Base-by-base conservation (phyloP, 2,113 vertebrate genomes). In the Prinia subflava region DNA sequence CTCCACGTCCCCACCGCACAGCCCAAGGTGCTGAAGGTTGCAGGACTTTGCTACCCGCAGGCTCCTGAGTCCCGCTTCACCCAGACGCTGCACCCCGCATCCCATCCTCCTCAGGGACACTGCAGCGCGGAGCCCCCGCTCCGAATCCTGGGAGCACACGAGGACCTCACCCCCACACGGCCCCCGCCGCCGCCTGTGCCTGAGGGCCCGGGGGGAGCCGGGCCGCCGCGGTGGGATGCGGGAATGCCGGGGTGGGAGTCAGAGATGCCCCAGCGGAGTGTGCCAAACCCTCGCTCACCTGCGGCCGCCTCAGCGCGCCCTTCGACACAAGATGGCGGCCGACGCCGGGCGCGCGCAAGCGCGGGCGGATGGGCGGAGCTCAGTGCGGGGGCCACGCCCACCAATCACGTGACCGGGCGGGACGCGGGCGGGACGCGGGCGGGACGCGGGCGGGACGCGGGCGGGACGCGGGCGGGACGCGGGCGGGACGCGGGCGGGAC, bases 391-490 rank as follows among this genome's bases (percentile, higher is more conserved):
- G 2, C 18, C 59, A 4, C 59, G 28, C 69, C 81, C 56, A 10
- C 0, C 14, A 3, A 23, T 5, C 46, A 3, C 55, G 0, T 0
- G 35, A 2, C 0, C 0, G n/a, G 2, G 10, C 1, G n/a, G n/a
- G n/a, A n/a, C n/a, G n/a, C n/a, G 31, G 1, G 10, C 4, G 19
- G 25, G 22, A 2, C 4, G 2, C 0, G 5, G 55, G 55, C 39
- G 39, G n/a, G n/a, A n/a, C n/a, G n/a, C n/a, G 31, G 1, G 10
- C 4, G 19, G 25, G 22, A 2, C 4, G 2, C 0, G n/a, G 2
- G 10, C 1, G n/a, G n/a, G n/a, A n/a, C n/a, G n/a, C n/a, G 31
- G 1, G 10, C 4, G 19, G 25, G 22, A 2, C 4, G 2, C 0
- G 5, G 55, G 55, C 39, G 39, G n/a, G n/a, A n/a, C n/a, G n/a